Base-by-base conservation (phyloP, 2,888 invertebrate species). In the Falcaria lacertinaria region DNA sequence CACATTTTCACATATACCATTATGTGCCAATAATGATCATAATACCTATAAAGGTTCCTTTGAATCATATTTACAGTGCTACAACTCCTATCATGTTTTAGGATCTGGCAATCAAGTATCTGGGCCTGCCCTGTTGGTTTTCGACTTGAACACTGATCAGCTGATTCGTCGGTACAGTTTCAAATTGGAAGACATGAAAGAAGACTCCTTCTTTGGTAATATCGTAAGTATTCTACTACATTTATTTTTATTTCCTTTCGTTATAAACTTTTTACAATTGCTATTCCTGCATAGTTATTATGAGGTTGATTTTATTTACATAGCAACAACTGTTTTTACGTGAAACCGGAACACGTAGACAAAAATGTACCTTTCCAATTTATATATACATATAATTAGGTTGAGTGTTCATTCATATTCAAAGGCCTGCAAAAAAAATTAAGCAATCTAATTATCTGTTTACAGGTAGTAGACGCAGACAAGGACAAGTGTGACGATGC, bases 201-300 rank as follows among this genome's bases (percentile, higher is more conserved):
- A 94, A 41, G 92, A 93, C 52, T 93, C 94, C 0, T 96, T 96
- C 88, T 94, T 95, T 65, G 96, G 95, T 2, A 95, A 96, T 69
- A 91, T 95, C 60, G 93, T 94, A 86, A 90, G 93, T 90, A 57
- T 32, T 8, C 32, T 32, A 32, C 15, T 39, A 16, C 11, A 15
- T 8, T 4, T 35, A 2, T 33, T 13, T 5, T n/a, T n/a, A n/a
- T n/a, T n/a, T n/a, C n/a, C n/a, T n/a, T n/a, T n/a, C 22, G 19
- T 25, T 22, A 2, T 22, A 19, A 15, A 8, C 15, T 33, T 5
- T 13, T 13, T 22, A 38, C 19, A 22, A 22, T 22, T 22, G 22
- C 3, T 22, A 7, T 22, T 22, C 7, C n/a, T n/a, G n/a, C n/a
- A 7, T 22, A 22, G 1, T 3, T 22, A 7, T 22, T 22, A 1